Evolutionary conservation across 2,797 vertebrate species (phyloP).

Genomic region (Pterois miles): DNA sequence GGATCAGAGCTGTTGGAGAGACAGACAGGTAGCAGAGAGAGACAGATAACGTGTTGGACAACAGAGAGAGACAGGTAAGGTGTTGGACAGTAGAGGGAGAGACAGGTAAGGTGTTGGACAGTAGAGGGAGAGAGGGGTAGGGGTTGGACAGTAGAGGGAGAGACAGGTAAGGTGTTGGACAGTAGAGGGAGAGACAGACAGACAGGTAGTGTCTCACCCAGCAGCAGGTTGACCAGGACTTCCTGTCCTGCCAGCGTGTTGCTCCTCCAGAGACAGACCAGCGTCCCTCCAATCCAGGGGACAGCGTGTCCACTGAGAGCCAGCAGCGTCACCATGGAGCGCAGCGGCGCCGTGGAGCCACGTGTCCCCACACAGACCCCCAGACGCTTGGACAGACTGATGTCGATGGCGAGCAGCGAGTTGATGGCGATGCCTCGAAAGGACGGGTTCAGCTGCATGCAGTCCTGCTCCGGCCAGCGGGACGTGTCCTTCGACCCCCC

Average conservation of each 20-base stretch:
- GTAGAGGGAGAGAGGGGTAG: not conserved
- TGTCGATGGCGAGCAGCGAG: slow-evolving; percentile 93
- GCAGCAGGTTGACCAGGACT: slow-evolving; percentile 92
- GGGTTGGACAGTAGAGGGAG: too few species aligned
- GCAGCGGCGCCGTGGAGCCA: slow-evolving; percentile 86
- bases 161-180: not conserved
- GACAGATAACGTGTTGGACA: too few species aligned
- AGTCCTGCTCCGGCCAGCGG: slow-evolving; percentile 89
- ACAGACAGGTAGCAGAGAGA: not conserved
- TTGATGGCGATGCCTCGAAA: slow-evolving; percentile 92
- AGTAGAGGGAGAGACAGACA: not conserved
- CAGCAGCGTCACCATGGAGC: slow-evolving; percentile 90
- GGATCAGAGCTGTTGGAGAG: slow-evolving; percentile 83
- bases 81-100: not conserved
- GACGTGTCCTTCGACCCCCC: slow-evolving; percentile 72
- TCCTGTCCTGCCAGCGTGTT: slow-evolving; percentile 93
- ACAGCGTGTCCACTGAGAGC: slow-evolving; percentile 91
- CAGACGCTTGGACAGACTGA: slow-evolving; percentile 91
- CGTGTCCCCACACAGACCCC: slow-evolving; percentile 86
- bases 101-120: not conserved
- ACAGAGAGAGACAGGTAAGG: not conserved
- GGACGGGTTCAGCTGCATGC: slow-evolving; percentile 95
- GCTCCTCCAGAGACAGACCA: slow-evolving; percentile 91
- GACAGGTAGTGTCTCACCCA: slow-evolving; percentile 83
- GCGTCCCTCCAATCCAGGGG: slow-evolving; percentile 89